Evolutionary conservation across 2,113 vertebrate species (phyloP).

Genomic region (Myocastor coypus): DNA sequence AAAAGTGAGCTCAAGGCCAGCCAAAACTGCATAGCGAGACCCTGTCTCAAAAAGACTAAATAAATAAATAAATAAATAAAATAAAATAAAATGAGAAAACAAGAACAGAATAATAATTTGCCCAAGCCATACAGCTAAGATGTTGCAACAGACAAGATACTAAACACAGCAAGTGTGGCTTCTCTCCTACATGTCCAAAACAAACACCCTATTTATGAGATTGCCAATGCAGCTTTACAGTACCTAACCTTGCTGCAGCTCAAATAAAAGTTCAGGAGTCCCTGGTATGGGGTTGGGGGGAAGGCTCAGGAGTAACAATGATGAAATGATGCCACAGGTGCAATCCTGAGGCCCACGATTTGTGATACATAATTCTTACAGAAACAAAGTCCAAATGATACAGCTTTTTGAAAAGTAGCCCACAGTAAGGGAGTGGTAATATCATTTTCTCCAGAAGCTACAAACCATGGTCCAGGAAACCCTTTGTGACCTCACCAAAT

Average conservation of each 20-base stretch:
- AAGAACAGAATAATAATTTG: neutral
- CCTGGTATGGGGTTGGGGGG: too few relatives aligned
- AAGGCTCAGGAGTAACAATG: neutral
- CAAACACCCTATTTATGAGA: neutral
- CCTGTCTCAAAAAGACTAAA: too few relatives aligned
- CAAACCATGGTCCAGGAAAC: neutral
- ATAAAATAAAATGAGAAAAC: slow-evolving; percentile 36
- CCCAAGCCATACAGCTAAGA: slow-evolving; percentile 35
- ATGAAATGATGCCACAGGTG: slow-evolving; percentile 14
- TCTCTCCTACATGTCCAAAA: neutral
- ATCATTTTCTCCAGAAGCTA: neutral
- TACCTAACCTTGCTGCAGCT: neutral
- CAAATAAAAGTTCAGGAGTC: slow-evolving; percentile 10
- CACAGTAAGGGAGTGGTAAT: neutral
- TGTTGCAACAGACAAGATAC: neutral
- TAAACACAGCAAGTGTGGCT: neutral
- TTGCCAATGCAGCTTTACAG: neutral
- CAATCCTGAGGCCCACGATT: neutral
- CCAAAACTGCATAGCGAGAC: too few relatives aligned
- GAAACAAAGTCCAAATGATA: neutral
- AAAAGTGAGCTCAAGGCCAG: too few relatives aligned
- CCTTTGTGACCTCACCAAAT: slow-evolving; percentile 88
- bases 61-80: too few relatives aligned
- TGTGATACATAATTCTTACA: neutral
- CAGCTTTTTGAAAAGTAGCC: neutral